These are phyloP conservation scores for Aurelia aurita DNA, from an alignment of 30 jellyfish, hydroid and myxozoan genomes.

Conservation along the genomic window DNA sequence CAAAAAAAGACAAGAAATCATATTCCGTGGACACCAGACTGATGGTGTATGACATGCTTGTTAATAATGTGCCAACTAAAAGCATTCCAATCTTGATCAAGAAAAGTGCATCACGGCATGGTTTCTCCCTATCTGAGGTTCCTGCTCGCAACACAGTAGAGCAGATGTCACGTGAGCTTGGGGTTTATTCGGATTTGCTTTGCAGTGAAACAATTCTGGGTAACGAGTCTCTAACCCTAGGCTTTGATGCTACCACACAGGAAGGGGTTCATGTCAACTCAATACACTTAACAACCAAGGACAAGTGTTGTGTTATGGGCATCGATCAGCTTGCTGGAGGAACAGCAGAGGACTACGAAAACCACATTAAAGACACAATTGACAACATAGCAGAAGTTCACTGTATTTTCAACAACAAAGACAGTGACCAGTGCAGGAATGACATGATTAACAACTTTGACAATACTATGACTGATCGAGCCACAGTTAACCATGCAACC, in stretches of 20 bases:
- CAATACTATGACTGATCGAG: slow-evolving; percentile 47
- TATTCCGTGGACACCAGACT: not conserved
- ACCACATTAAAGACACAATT: slow-evolving; percentile 44
- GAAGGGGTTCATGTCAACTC: slow-evolving; percentile 20
- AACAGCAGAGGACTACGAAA: slow-evolving; percentile 57
- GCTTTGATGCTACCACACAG: slow-evolving; percentile 26
- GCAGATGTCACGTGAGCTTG: not conserved
- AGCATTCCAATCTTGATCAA: not conserved
- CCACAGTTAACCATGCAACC: slow-evolving; percentile 56
- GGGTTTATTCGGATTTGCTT: not conserved
- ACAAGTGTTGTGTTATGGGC: slow-evolving; percentile 5
- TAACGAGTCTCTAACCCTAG: not conserved
- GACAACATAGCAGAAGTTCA: slow-evolving; percentile 31
- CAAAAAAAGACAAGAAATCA: not conserved
- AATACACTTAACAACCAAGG: slow-evolving; percentile 17
- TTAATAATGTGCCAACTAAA: not conserved
- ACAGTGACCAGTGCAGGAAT: slow-evolving; percentile 20
- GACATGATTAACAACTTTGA: slow-evolving; percentile 12
- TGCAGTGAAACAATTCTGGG: not conserved
- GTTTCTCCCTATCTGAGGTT: not conserved
- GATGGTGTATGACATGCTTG: not conserved
- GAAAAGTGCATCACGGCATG: not conserved
- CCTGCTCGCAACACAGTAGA: not conserved
- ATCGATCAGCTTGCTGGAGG: slow-evolving; percentile 50
- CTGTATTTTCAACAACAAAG: slow-evolving; percentile 18